Conservation (phyloP, 2,888 invertebrate species). For the Chrysolina americana region DNA sequence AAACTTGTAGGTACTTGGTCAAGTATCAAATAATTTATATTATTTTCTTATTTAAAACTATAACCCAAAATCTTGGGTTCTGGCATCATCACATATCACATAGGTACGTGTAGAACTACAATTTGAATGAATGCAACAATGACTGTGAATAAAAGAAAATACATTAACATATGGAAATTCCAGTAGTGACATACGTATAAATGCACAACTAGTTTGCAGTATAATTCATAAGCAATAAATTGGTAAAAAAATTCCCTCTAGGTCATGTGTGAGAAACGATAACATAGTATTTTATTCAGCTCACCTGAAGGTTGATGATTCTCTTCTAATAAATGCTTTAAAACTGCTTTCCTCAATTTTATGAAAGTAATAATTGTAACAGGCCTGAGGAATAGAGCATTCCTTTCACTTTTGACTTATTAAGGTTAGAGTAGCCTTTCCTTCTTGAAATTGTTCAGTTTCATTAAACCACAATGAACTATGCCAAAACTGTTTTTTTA, state of each 20-base stretch:
- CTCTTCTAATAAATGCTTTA: background rate
- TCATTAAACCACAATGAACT: background rate
- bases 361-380: conserved; percentile 11
- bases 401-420: conserved; percentile 35
- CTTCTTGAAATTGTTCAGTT: background rate
- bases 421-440: conserved; percentile 27
- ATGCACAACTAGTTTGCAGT: background rate
- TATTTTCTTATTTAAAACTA: too few relatives aligned
- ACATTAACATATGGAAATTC: conserved; percentile 16
- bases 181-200: background rate
- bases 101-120: background rate
- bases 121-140: background rate
- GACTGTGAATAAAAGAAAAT: background rate
- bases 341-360: background rate
- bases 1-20: too few relatives aligned
- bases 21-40: too few relatives aligned
- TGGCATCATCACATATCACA: background rate
- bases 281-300: background rate
- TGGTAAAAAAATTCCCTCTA: background rate
- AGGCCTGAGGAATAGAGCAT: conserved; percentile 24
- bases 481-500: background rate
- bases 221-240: background rate
- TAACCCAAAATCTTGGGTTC: too few relatives aligned
- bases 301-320: conserved; percentile 22
- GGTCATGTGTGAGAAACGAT: background rate